Evolutionary conservation across 1,140 invertebrate species (phyloP).

Genomic region (Drosophila cardini): DNA sequence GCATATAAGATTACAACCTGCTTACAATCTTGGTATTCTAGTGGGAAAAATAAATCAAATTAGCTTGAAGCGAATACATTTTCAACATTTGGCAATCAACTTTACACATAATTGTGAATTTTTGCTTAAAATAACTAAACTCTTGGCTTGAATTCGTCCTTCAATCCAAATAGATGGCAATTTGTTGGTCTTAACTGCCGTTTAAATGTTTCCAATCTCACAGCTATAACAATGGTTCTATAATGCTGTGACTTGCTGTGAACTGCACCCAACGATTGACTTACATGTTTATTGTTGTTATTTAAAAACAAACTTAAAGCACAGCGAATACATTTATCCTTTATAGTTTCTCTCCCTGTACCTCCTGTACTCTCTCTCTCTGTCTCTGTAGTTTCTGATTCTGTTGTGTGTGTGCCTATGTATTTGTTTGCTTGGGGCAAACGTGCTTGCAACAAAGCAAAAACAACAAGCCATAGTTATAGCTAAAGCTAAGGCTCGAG

Average conservation of each 20-base stretch:
- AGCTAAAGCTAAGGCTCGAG: not conserved
- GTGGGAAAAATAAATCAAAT: constrained; percentile 40
- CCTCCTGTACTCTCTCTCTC: no score
- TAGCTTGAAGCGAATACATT: constrained; percentile 17
- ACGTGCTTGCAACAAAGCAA: constrained; percentile 70
- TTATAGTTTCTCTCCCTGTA: constrained; percentile 24
- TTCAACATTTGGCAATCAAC: constrained; percentile 1
- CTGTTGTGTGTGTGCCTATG: constrained; percentile 37
- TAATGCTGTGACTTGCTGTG: constrained; percentile 6
- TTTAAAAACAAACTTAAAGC: constrained; percentile 56
- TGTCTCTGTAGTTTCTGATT: constrained; percentile 45
- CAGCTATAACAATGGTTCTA: not conserved
- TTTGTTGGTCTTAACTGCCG: not conserved
- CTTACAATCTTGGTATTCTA: constrained; percentile 19
- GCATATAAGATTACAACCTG: constrained; percentile 32
- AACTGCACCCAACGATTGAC: constrained; percentile 15
- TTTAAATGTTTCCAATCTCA: not conserved
- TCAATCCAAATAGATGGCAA: not conserved
- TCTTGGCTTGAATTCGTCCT: no score
- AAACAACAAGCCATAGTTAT: constrained; percentile 8
- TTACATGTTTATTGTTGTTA: constrained; percentile 37
- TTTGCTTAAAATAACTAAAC: no score
- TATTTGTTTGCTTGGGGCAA: constrained; percentile 65
- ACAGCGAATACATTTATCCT: constrained; percentile 24
- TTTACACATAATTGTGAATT: not conserved